These are phyloP conservation scores for Ptilorrhoa leucosticta DNA, from an alignment of 2,113 vertebrate species.

Conservation along the genomic window DNA sequence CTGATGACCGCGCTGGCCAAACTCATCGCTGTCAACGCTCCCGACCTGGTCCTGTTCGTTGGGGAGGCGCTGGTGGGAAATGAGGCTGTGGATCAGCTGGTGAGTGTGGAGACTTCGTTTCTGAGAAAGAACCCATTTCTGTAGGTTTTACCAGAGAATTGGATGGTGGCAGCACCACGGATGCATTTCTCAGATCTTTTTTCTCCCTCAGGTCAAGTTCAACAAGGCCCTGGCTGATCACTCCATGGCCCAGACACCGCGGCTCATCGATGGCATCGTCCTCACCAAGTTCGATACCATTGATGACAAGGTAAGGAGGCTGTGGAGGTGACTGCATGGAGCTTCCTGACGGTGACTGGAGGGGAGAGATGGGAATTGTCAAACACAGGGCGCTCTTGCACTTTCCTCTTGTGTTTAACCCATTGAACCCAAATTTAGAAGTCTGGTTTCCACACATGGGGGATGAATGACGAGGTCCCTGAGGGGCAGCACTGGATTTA, in stretches of 20 bases:
- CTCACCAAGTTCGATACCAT: constrained; percentile 99
- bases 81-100: constrained; percentile 97
- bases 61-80: constrained; percentile 97
- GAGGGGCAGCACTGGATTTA: neutral
- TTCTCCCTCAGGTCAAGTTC: constrained; percentile 88
- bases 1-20: constrained; percentile 96
- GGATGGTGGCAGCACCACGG: accelerated
- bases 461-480: neutral
- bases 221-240: constrained; percentile 97
- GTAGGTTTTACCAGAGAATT: neutral
- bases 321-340: accelerated
- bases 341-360: neutral
- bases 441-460: accelerated
- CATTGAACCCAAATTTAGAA: neutral
- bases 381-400: accelerated
- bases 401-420: too few species aligned
- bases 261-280: constrained; percentile 96
- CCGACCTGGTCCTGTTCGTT: constrained; percentile 94
- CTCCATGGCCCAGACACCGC: constrained; percentile 90
- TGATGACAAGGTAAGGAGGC: constrained; percentile 90
- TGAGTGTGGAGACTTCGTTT: constrained; percentile 50
- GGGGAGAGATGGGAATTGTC: accelerated
- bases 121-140: accelerated
- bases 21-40: constrained; percentile 93
- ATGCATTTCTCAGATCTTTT: accelerated